Base-by-base conservation (phyloP, 2,113 vertebrate species). In the Bathybates hornii region DNA sequence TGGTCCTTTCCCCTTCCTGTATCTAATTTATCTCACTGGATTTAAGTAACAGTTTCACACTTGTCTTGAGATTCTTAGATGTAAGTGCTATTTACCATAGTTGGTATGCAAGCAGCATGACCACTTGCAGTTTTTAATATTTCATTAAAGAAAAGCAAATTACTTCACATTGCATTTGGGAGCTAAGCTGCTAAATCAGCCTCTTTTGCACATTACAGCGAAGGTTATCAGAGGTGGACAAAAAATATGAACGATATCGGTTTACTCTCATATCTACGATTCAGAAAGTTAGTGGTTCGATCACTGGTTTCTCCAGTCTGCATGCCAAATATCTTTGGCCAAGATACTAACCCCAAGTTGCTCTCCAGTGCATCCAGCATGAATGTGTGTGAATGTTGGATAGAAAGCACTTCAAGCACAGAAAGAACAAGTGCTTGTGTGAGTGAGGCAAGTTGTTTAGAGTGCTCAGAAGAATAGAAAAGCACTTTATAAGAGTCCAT, bases 1-100 rank as follows among this genome's bases (percentile, higher is more conserved):
- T 32, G 50, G 78, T 85, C 48, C 13, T 7, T 24, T 52, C 56
- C 81, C 80, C 86, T 87, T 54, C 63, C 3, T 6, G n/a, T 81
- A 54, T 53, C 45, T 83, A 84, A 86, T 94, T 88, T 86, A 81
- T 86, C 53, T 81, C 73, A 76, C n/a, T 87, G 81, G 63, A 14
- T 83, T 81, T 84, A 82, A 93, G 83, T 59, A 63, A 86, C 87
- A 89, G 54, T 83, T 89, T 88, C 73, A 48, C 48, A 10, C 59
- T 87, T 53, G 82, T 79, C 84, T 59, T 93, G 90, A 92, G 83
- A 91, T 80, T 71, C 52, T 88, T 90, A 93, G 87, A 92, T 85
- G 50, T 81, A 85, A 86, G 89, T 78, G 53, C 48, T 80, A 48
- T 84, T 50, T 52, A 61, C 48, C 48, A 71, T 78, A 52, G 50